phyloP scores from a whole-genome alignment of 2,888 invertebrate genomes.

The Leuctra nigra region DNA sequence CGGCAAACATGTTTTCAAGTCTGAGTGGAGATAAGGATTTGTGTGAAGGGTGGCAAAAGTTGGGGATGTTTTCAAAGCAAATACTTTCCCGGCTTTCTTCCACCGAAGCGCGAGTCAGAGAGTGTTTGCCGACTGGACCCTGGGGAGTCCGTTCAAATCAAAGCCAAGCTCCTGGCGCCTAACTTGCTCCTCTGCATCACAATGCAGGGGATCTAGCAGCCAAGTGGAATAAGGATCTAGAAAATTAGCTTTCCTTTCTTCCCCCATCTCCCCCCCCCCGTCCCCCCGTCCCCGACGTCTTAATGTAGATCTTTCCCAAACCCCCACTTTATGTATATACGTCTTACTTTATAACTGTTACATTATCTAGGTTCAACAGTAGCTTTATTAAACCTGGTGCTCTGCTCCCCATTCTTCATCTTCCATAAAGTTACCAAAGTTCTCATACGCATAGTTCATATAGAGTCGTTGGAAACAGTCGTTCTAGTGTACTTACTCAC shows the following conservation, averaged over 20 bases:
- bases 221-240: slow-evolving; percentile 24
- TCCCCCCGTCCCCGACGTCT: too few relatives aligned
- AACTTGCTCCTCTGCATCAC: slow-evolving; percentile 17
- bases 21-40: slow-evolving; percentile 3
- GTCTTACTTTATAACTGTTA: slow-evolving; percentile 15
- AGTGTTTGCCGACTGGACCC: slow-evolving; percentile 26
- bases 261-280: too few relatives aligned
- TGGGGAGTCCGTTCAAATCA: slow-evolving; percentile 23
- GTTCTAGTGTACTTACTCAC: not conserved
- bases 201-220: slow-evolving; percentile 17
- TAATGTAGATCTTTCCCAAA: slow-evolving; percentile 2
- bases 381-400: slow-evolving; percentile 12
- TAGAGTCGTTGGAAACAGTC: slow-evolving; percentile 2
- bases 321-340: slow-evolving; percentile 1
- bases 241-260: slow-evolving; percentile 22
- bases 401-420: slow-evolving; percentile 4
- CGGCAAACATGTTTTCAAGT: not conserved
- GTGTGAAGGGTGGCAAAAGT: not conserved
- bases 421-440: slow-evolving; percentile 10
- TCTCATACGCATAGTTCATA: slow-evolving; percentile 10
- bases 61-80: slow-evolving; percentile 22
- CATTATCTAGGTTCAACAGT: slow-evolving; percentile 8
- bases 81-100: slow-evolving; percentile 17
- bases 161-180: slow-evolving; percentile 11
- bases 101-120: not conserved